Evolutionary conservation across 2,888 invertebrate genomes (phyloP).

Genomic region (Lissonota sp.): DNA sequence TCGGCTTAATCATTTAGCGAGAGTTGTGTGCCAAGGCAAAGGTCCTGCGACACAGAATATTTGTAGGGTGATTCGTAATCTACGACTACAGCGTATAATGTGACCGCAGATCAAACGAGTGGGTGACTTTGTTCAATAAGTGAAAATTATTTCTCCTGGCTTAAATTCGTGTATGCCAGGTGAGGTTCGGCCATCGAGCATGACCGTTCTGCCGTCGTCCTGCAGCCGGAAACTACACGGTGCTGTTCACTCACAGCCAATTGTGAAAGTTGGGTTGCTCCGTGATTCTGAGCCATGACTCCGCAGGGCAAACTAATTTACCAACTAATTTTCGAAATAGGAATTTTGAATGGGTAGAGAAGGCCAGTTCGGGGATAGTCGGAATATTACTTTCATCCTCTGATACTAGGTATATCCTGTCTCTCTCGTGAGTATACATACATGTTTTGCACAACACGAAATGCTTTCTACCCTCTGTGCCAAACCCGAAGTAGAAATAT

Average conservation of each 20-base stretch:
- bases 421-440: background rate
- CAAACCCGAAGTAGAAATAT: background rate
- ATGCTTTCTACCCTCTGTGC: slow-evolving; percentile 20
- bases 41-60: too few relatives aligned
- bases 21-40: too few relatives aligned
- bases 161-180: slow-evolving; percentile 25
- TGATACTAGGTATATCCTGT: slow-evolving; percentile 50
- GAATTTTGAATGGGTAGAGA: slow-evolving; percentile 67
- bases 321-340: slow-evolving; percentile 75
- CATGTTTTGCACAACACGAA: slow-evolving; percentile 15
- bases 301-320: slow-evolving; percentile 73
- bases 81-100: background rate
- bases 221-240: slow-evolving; percentile 33
- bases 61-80: too few relatives aligned
- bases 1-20: too few relatives aligned
- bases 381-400: slow-evolving; percentile 66
- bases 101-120: slow-evolving; percentile 8
- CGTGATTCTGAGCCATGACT: slow-evolving; percentile 52
- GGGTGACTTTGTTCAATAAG: slow-evolving; percentile 3
- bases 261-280: slow-evolving; percentile 64
- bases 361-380: slow-evolving; percentile 61
- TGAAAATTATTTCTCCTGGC: slow-evolving; percentile 60
- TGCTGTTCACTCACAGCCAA: slow-evolving; percentile 58
- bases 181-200: background rate
- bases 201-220: slow-evolving; percentile 39